Evolutionary conservation across 1,140 invertebrate genomes (phyloP).

Genomic region (Heliothis subflexa): DNA sequence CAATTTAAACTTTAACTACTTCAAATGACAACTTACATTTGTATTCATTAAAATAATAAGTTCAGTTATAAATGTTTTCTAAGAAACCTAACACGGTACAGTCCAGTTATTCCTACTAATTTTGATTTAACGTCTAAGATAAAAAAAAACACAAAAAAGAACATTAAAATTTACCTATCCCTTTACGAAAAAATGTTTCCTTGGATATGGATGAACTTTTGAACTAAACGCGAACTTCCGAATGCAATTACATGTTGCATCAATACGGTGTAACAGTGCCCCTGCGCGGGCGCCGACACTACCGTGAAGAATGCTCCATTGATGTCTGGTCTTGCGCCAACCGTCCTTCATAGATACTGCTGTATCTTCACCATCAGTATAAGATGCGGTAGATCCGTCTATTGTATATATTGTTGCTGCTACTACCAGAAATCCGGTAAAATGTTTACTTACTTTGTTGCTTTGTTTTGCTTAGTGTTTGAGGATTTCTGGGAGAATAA

Average conservation of each 20-base stretch:
- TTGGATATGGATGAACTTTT: not conserved
- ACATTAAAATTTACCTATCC: no score
- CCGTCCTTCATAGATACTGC: not conserved
- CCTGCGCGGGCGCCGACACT: not conserved
- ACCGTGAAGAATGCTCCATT: not conserved
- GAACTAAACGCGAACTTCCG: not conserved
- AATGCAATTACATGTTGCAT: not conserved
- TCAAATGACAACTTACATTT: conserved; percentile 17
- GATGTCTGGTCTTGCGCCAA: not conserved
- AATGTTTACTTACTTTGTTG: not conserved
- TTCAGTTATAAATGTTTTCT: not conserved
- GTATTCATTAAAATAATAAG: not conserved
- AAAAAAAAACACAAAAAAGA: no score
- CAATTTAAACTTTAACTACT: conserved; percentile 20
- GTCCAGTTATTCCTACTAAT: no score
- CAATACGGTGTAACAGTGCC: not conserved
- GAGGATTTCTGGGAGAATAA: no score
- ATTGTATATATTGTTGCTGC: not conserved
- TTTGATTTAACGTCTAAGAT: no score
- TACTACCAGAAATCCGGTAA: conserved; percentile 4
- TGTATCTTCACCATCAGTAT: not conserved
- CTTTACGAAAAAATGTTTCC: no score
- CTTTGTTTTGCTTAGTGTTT: not conserved
- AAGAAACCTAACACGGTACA: not conserved
- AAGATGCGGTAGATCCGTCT: conserved; percentile 12